A percentile compares a stretch with the other conserved stretches of the same genome.
phyloP scores from a whole-genome alignment of 2,888 invertebrate genomes.

The Xestoiulus laeticollis region DNA sequence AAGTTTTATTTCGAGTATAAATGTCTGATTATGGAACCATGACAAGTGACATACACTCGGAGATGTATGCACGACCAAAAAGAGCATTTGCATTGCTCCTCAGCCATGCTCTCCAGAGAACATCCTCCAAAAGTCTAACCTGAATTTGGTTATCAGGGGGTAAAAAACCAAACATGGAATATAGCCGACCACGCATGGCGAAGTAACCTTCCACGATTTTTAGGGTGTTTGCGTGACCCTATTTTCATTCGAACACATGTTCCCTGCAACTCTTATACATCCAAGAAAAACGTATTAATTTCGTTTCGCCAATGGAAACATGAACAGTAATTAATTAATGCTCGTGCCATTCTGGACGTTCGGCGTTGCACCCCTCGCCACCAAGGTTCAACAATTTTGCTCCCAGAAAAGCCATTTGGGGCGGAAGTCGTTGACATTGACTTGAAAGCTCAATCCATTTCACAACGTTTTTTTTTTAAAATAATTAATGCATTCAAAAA shows the following conservation, averaged over 20 bases:
- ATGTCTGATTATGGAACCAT: too few species aligned
- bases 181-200: not conserved
- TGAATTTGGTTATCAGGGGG: not conserved
- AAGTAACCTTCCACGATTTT: not conserved
- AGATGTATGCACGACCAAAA: not conserved
- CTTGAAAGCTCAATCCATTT: not conserved
- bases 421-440: slow-evolving; percentile 38
- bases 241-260: not conserved
- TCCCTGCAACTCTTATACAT: not conserved
- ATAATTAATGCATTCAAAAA: not conserved
- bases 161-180: not conserved
- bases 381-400: not conserved
- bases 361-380: not conserved
- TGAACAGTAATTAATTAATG: slow-evolving; percentile 3
- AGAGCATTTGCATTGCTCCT: not conserved
- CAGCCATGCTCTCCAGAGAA: not conserved
- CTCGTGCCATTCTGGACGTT: not conserved
- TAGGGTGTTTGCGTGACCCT: not conserved
- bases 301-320: not conserved
- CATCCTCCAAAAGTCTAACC: not conserved
- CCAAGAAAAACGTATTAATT: not conserved
- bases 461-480: not conserved
- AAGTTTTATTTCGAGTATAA: too few species aligned
- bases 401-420: not conserved
- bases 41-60: too few species aligned